Conservation (phyloP, 1,140 invertebrate species). For the Coboldia fuscipes region DNA sequence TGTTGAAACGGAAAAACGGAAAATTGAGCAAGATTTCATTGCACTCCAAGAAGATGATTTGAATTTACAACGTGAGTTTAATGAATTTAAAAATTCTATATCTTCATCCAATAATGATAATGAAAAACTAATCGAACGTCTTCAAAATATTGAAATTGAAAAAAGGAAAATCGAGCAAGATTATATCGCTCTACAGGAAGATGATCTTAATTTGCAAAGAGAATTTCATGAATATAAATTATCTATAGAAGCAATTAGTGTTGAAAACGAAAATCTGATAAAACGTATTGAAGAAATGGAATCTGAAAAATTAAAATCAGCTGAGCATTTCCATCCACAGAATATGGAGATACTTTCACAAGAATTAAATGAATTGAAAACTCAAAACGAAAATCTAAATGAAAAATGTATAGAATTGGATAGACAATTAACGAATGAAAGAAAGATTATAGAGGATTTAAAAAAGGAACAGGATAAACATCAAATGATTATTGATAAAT, state of each 20-base stretch:
- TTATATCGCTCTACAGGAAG: too few relatives aligned
- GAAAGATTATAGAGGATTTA: too few relatives aligned
- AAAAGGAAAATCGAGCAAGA: conserved; percentile 5
- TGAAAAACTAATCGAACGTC: background rate
- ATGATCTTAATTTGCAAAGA: too few relatives aligned
- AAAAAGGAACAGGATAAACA: conserved; percentile 24
- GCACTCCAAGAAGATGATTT: background rate
- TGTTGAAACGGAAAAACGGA: background rate
- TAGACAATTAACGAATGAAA: too few relatives aligned
- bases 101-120: background rate
- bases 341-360: conserved; percentile 24
- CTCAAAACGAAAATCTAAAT: conserved; percentile 25
- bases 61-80: background rate
- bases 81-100: background rate
- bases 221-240: too few relatives aligned
- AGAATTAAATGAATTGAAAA: conserved; percentile 23
- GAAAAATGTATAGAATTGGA: conserved; percentile 12
- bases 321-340: conserved; percentile 21
- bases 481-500: conserved; percentile 12
- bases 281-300: too few relatives aligned
- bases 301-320: conserved; percentile 12
- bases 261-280: too few relatives aligned
- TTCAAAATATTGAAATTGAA: conserved; percentile 7
- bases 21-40: background rate
- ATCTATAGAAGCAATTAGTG: too few relatives aligned